phyloP scores from a whole-genome alignment of 2,113 vertebrate species.

The Pterocles gutturalis region DNA sequence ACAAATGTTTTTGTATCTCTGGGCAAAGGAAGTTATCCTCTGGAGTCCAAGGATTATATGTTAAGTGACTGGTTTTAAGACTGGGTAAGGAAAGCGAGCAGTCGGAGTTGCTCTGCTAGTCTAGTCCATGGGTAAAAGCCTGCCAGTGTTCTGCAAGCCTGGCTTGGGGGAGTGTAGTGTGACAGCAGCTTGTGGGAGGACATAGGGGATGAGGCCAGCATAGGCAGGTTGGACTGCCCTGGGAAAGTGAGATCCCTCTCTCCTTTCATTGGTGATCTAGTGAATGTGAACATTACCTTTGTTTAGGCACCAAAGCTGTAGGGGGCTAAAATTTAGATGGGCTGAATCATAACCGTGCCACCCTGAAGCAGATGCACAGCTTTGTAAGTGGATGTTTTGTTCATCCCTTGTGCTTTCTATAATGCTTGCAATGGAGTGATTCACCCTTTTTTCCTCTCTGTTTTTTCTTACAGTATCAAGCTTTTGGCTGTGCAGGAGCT shows the following conservation, averaged over 20 bases:
- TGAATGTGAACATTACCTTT: not conserved
- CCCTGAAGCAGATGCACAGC: not conserved
- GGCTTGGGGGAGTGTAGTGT: not conserved
- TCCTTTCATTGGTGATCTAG: not conserved
- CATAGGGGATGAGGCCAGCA: not conserved
- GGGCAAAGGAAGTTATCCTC: not conserved
- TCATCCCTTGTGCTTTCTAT: not conserved
- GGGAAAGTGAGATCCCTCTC: not conserved
- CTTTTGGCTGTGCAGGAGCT: slow-evolving; percentile 95
- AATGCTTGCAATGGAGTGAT: not conserved
- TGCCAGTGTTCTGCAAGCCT: not conserved
- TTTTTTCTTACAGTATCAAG: slow-evolving; percentile 87
- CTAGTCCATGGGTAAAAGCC: not conserved
- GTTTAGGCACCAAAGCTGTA: not conserved
- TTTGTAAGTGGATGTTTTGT: not conserved
- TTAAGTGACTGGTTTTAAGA: not conserved
- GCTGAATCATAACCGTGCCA: rapidly evolving
- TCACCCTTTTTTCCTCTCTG: slow-evolving; percentile 16
- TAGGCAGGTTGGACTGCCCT: not conserved
- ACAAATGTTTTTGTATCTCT: not conserved
- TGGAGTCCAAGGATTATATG: not conserved
- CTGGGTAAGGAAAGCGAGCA: not conserved
- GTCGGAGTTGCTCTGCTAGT: not conserved
- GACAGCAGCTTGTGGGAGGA: not conserved
- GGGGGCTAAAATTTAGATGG: not conserved